phyloP scores from a whole-genome alignment of 2,113 vertebrate genomes.

The Ellobius talpinus region DNA sequence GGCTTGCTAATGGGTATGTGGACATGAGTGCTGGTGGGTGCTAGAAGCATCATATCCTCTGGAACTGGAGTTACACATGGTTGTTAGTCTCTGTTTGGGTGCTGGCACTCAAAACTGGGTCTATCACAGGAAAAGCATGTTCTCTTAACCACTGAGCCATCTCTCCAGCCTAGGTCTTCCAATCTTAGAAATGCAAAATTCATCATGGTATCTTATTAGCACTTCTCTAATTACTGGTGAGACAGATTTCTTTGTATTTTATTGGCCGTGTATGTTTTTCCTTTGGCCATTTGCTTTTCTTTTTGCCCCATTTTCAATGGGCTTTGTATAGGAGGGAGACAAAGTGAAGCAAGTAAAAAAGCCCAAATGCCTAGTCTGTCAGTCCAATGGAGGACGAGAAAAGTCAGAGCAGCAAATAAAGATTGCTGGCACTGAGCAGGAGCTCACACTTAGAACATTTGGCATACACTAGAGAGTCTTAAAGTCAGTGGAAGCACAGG shows the following conservation, averaged over 20 bases:
- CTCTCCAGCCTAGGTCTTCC: not conserved
- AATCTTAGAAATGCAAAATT: not conserved
- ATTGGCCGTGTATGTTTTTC: not conserved
- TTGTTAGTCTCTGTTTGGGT: not conserved
- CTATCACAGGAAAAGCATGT: not conserved
- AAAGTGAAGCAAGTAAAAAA: not conserved
- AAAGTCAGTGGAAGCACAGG: not conserved
- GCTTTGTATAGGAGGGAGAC: not conserved
- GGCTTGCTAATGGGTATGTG: not conserved
- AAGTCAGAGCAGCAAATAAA: not conserved
- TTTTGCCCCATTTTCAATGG: not conserved
- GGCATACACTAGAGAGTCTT: not conserved
- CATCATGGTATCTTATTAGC: not conserved
- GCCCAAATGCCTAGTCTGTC: not conserved
- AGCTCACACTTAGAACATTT: not conserved
- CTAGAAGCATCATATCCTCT: no score
- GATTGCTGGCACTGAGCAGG: rapidly evolving
- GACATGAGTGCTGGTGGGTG: no score
- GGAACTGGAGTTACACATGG: not conserved
- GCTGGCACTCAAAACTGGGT: not conserved
- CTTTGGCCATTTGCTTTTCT: not conserved
- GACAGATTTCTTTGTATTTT: not conserved
- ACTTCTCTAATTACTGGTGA: not conserved
- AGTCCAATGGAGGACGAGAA: not conserved
- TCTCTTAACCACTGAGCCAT: not conserved